phyloP scores from a whole-genome alignment of 2,888 invertebrate genomes.

The Lithophane socia region DNA sequence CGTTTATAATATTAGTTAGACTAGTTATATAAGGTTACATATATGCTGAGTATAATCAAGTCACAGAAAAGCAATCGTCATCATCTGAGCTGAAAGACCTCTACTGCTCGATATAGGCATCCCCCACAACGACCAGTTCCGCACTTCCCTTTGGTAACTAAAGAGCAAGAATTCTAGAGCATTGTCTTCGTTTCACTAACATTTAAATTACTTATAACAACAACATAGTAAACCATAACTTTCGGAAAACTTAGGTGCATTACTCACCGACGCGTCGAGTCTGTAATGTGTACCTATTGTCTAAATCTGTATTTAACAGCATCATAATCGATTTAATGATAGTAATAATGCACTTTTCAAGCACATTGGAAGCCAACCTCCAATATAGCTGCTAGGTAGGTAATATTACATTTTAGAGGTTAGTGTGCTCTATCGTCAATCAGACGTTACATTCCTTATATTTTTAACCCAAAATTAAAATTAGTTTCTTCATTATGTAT shows the following conservation, averaged over 20 bases:
- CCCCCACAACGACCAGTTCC: too few species aligned
- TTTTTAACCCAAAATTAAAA: slow-evolving; percentile 32
- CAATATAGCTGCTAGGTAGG: background rate
- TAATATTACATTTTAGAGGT: background rate
- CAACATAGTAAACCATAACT: background rate
- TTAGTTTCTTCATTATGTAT: slow-evolving; percentile 16
- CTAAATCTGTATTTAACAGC: slow-evolving; percentile 36
- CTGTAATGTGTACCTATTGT: background rate
- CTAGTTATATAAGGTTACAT: too few species aligned
- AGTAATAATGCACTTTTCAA: slow-evolving; percentile 16
- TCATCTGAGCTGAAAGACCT: background rate
- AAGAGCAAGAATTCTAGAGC: too few species aligned
- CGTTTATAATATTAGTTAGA: too few species aligned
- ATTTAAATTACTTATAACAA: background rate
- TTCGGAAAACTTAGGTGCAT: background rate
- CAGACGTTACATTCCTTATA: slow-evolving; percentile 19
- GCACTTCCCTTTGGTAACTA: background rate
- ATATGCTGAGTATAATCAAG: too few species aligned
- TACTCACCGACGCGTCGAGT: background rate
- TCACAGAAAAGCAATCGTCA: background rate
- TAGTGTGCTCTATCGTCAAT: slow-evolving; percentile 6
- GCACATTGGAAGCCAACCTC: background rate
- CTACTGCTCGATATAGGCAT: background rate
- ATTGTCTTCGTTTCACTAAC: background rate
- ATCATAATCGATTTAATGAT: slow-evolving; percentile 41